These are phyloP conservation scores for Rhagoletis pomonella DNA, from an alignment of 1,140 invertebrate genomes.

Conservation along the genomic window DNA sequence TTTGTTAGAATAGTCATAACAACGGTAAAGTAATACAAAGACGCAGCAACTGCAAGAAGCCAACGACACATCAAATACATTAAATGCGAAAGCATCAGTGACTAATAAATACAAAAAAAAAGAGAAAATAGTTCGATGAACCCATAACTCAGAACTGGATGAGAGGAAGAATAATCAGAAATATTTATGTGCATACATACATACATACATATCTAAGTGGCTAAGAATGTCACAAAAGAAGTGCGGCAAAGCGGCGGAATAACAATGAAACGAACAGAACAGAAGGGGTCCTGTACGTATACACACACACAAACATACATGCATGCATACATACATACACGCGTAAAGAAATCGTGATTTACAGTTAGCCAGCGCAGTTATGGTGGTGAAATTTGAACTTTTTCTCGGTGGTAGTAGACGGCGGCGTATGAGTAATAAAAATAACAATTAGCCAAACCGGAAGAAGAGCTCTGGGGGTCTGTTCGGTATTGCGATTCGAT, in stretches of 20 bases:
- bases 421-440: conserved; percentile 15
- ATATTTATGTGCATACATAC: neutral
- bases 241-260: no score
- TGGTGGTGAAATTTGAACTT: neutral
- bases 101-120: neutral
- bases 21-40: conserved; percentile 11
- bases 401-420: neutral
- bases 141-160: neutral
- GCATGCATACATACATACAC: neutral
- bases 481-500: no score
- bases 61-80: conserved; percentile 2
- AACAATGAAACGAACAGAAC: neutral
- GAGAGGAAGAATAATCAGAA: neutral
- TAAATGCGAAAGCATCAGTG: neutral
- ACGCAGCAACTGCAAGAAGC: neutral
- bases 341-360: neutral
- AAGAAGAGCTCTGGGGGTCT: no score
- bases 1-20: neutral
- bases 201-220: neutral
- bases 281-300: neutral
- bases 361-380: neutral
- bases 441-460: neutral
- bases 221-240: no score
- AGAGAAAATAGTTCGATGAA: conserved; percentile 34
- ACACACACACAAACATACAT: neutral